These are phyloP conservation scores for Palythoa grandis DNA, from an alignment of 92 coral and sea anemone genomes.

Conservation along the genomic window DNA sequence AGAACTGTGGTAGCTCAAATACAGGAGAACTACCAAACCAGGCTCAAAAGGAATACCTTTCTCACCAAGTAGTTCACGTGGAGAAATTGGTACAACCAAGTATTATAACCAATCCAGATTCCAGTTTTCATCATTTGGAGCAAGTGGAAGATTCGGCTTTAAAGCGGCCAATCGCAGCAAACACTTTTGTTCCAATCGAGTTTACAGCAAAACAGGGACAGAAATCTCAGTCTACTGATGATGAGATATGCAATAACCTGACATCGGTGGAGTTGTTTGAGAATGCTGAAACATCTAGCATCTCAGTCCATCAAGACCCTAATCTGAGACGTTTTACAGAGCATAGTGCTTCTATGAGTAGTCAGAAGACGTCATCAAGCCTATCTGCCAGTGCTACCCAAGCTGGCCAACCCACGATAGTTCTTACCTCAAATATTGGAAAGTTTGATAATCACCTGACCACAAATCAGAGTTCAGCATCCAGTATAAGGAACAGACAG, in stretches of 20 bases:
- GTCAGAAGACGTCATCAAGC: not conserved
- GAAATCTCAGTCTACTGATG: not conserved
- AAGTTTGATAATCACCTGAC: not conserved
- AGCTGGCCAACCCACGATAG: not conserved
- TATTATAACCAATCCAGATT: not conserved
- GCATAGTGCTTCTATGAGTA: not conserved
- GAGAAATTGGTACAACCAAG: not conserved
- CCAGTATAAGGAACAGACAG: not conserved
- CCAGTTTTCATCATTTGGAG: constrained; percentile 2
- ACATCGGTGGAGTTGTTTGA: not conserved
- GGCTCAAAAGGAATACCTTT: not conserved
- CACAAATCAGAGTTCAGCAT: not conserved
- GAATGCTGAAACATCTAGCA: not conserved
- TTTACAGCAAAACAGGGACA: not conserved
- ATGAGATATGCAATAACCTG: not conserved
- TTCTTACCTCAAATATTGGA: not conserved
- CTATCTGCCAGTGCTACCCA: not conserved
- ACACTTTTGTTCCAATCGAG: not conserved
- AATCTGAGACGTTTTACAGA: not conserved
- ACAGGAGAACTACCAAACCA: not conserved
- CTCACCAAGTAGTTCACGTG: not conserved
- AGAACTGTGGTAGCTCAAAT: not conserved
- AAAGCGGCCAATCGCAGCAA: constrained; percentile 12
- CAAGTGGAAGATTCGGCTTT: not conserved
- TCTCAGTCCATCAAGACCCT: not conserved